Base-by-base conservation (phyloP, 2,113 vertebrate species). In the Himantopus leucocephalus region DNA sequence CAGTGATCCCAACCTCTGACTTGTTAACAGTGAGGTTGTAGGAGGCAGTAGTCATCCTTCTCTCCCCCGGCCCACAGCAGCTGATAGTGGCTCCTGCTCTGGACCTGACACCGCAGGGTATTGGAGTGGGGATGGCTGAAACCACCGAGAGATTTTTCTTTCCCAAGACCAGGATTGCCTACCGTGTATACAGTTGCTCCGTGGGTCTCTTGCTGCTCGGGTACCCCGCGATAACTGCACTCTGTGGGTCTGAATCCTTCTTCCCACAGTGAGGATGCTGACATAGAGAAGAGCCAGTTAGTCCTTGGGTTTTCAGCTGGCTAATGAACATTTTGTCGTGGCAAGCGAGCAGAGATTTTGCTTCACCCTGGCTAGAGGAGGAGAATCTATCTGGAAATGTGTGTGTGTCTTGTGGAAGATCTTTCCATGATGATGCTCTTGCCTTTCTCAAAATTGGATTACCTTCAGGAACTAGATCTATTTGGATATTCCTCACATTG, bases 1-100 rank as follows among this genome's bases (percentile, higher is more conserved):
- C 95, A 50, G 94, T 86, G 90, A 97, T 96, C 88, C 94, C 72
- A 77, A 18, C 92, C 80, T 95, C 94, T 90, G 68, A 76, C 67
- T 96, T 80, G 95, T 94, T 97, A 91, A 84, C 76, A 84, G 24
- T 23, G 82, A 80, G 92, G 92, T 82, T 96, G 81, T 79, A 50
- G 95, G 88, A 97, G 95, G 94, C 77, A 92, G 37, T 18, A 83
- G 74, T 93, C 94, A 94, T 92, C 77, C 71, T 87, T 55, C 50
- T 91, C 43, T 62, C 55, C 27, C 39, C 11, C 5, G 3, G 63
- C 76, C 72, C n/a, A 26, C 79, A 87, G 86, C 79, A 93, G 74
- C 74, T 91, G 90, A 79, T 76, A 13, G 70, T 18, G 87, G 63
- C 26, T 71, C 83, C 58, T 71, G 45, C 71, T 81, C 32, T 47